phyloP scores from a whole-genome alignment of 2,113 vertebrate species.

The Scopus umbretta region DNA sequence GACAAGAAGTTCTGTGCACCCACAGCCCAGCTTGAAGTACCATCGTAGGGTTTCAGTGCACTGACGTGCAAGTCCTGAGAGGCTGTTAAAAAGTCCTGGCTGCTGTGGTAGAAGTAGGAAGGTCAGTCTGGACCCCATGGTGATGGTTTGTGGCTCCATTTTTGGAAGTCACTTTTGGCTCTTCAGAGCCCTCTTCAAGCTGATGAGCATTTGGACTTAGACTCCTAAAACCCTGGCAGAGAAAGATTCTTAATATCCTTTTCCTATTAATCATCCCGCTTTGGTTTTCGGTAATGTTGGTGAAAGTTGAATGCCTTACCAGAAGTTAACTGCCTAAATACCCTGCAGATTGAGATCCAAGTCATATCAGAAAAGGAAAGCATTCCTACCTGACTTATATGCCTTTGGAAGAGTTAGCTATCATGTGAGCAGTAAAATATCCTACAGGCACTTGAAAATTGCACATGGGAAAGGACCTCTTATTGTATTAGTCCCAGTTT shows the following conservation, averaged over 20 bases:
- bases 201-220: not conserved
- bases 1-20: not conserved
- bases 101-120: not conserved
- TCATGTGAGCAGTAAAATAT: not conserved
- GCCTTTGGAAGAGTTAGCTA: not conserved
- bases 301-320: not conserved
- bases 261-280: not conserved
- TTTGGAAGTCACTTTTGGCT: not conserved
- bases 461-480: not conserved
- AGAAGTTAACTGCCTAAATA: not conserved
- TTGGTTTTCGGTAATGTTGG: not conserved
- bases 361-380: not conserved
- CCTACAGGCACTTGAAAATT: not conserved
- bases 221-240: not conserved
- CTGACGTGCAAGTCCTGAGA: not conserved
- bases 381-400: not conserved
- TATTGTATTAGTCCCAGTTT: not conserved
- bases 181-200: not conserved
- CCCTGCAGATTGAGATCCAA: not conserved
- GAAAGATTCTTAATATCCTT: not conserved
- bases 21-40: not conserved
- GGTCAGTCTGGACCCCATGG: not conserved
- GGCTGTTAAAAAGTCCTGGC: not conserved
- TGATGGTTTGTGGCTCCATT: not conserved
- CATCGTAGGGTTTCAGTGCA: not conserved